These are phyloP conservation scores for Octonoba sinensis DNA, from an alignment of 2,888 invertebrate species.

Conservation along the genomic window DNA sequence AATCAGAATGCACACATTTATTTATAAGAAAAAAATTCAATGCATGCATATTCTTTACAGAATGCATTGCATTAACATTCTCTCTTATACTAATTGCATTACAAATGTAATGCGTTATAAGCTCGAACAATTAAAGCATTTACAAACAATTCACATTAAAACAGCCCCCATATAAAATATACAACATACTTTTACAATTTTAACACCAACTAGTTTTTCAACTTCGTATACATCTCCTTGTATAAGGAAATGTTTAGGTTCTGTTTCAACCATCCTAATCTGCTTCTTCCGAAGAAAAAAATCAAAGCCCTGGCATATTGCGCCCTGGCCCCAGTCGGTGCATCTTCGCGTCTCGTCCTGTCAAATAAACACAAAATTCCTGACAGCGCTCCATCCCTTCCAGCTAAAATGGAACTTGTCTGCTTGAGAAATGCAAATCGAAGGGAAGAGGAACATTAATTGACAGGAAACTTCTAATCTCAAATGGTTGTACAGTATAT, in stretches of 20 bases:
- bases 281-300: conserved; percentile 1
- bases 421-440: conserved; percentile 6
- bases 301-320: conserved; percentile 15
- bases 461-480: too few relatives aligned
- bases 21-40: too few relatives aligned
- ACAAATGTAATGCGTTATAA: too few relatives aligned
- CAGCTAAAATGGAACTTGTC: conserved; percentile 30
- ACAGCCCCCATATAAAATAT: too few relatives aligned
- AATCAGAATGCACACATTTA: too few relatives aligned
- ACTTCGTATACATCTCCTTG: conserved; percentile 66
- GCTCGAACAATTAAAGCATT: too few relatives aligned
- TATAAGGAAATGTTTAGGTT: conserved; percentile 49
- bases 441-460: too few relatives aligned
- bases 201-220: conserved; percentile 65
- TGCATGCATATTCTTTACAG: too few relatives aligned
- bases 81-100: too few relatives aligned
- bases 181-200: conserved; percentile 54
- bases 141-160: too few relatives aligned
- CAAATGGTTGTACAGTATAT: too few relatives aligned
- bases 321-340: conserved; percentile 33
- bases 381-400: conserved; percentile 3
- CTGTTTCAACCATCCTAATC: conserved; percentile 36
- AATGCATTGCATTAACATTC: too few relatives aligned
- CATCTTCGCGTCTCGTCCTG: conserved; percentile 34
- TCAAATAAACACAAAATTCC: conserved; percentile 31